These are phyloP conservation scores for Nomada lathburiana DNA, from an alignment of 2,888 invertebrate genomes.

Conservation along the genomic window DNA sequence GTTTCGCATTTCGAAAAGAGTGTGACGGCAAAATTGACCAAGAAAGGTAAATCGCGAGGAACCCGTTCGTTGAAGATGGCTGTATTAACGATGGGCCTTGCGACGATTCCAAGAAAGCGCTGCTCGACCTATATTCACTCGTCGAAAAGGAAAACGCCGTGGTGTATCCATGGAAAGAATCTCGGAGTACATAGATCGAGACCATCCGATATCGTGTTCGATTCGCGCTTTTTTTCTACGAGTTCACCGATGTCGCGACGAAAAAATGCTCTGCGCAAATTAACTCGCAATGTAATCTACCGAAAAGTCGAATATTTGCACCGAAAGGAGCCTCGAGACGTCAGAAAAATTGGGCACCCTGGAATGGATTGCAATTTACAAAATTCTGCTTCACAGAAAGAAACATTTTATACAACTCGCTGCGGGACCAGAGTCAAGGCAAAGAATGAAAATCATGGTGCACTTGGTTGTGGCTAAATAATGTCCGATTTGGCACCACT, in stretches of 20 bases:
- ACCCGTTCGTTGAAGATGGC: conserved; percentile 46
- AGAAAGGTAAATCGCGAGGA: conserved; percentile 22
- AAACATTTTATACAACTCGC: too few relatives aligned
- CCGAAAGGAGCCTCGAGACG: too few relatives aligned
- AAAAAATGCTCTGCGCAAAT: too few relatives aligned
- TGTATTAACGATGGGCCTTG: conserved; percentile 42
- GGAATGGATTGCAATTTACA: too few relatives aligned
- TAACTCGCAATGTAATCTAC: too few relatives aligned
- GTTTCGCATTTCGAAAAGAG: neutral
- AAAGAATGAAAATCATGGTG: too few relatives aligned
- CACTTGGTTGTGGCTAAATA: neutral
- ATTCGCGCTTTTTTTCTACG: neutral
- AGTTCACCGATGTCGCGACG: neutral
- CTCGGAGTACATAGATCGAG: neutral
- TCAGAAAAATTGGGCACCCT: too few relatives aligned
- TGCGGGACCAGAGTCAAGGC: too few relatives aligned
- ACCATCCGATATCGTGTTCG: neutral
- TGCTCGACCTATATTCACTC: conserved; percentile 65
- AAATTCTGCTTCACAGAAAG: too few relatives aligned
- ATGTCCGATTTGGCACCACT: conserved; percentile 23
- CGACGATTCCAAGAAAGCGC: conserved; percentile 57
- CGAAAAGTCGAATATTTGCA: too few relatives aligned
- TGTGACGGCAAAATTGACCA: neutral
- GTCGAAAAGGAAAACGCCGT: conserved; percentile 52
- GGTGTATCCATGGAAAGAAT: conserved; percentile 45